Conservation (phyloP, 2,797 vertebrate genomes). For the Argyrosomus regius region DNA sequence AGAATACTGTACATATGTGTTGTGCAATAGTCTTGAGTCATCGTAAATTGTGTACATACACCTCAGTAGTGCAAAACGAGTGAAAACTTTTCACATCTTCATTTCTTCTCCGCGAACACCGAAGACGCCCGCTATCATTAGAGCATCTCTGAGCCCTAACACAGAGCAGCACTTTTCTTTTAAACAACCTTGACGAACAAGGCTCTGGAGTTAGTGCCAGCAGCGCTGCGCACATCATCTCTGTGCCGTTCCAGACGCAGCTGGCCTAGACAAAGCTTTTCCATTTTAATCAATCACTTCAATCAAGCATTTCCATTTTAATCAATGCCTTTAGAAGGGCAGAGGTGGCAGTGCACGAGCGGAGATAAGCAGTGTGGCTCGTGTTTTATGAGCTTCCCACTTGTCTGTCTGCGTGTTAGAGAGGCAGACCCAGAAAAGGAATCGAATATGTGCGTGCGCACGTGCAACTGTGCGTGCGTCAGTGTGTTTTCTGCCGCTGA, state of each 20-base stretch:
- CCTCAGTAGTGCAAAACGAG: constrained; percentile 53
- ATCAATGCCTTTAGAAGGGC: constrained; percentile 63
- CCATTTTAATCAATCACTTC: constrained; percentile 65
- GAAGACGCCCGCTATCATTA: constrained; percentile 31
- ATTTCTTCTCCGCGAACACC: constrained; percentile 25
- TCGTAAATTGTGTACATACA: constrained; percentile 52
- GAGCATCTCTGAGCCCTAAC: constrained; percentile 69
- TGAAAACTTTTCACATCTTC: constrained; percentile 24
- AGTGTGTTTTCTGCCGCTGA: constrained; percentile 57
- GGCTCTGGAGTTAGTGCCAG: constrained; percentile 23
- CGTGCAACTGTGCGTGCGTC: constrained; percentile 18
- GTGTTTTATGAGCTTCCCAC: constrained; percentile 55
- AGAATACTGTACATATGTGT: constrained; percentile 76
- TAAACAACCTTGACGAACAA: constrained; percentile 17
- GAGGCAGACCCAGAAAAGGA: constrained; percentile 11
- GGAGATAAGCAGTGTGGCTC: constrained; percentile 44
- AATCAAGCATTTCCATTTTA: constrained; percentile 59
- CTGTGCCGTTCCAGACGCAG: constrained; percentile 35
- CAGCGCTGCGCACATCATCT: constrained; percentile 7
- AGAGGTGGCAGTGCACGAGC: constrained; percentile 30
- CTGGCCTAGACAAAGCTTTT: constrained; percentile 55
- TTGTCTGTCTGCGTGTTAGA: constrained; percentile 18
- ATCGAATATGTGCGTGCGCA: constrained; percentile 24
- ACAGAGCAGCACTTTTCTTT: constrained; percentile 60
- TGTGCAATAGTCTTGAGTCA: constrained; percentile 65